Conservation (phyloP, 2,888 invertebrate genomes). For the Malthinus flaveolus region DNA sequence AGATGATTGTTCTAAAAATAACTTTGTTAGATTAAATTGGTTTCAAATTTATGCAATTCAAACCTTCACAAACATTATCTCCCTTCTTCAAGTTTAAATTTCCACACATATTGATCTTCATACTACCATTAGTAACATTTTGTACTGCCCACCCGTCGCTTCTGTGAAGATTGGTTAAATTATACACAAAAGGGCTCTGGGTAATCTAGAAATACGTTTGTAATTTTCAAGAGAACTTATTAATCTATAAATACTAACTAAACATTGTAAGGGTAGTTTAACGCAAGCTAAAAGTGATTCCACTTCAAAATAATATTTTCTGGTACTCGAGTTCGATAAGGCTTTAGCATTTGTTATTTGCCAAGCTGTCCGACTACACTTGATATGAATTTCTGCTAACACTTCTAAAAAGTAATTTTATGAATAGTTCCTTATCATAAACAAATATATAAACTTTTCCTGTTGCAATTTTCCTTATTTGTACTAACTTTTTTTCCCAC, state of each 20-base stretch:
- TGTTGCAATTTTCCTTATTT: not conserved
- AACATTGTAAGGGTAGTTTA: conserved; percentile 32
- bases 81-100: conserved; percentile 19
- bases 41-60: not conserved
- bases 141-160: conserved; percentile 23
- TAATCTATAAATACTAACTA: conserved; percentile 11
- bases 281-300: conserved; percentile 40
- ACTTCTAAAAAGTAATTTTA: not conserved
- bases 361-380: conserved; percentile 36
- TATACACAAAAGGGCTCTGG: conserved; percentile 14
- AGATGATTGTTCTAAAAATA: conserved; percentile 35
- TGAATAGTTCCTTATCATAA: not conserved
- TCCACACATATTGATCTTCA: conserved; percentile 38
- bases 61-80: conserved; percentile 30
- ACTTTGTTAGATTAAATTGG: not conserved
- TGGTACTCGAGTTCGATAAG: conserved; percentile 29
- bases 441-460: too few relatives aligned
- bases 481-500: conserved; percentile 7
- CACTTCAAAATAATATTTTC: conserved; percentile 35
- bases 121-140: conserved; percentile 20
- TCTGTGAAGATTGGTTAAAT: conserved; percentile 22
- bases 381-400: conserved; percentile 26
- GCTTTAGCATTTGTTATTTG: conserved; percentile 27
- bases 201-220: not conserved
- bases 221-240: not conserved